Base-by-base conservation (phyloP, 2,797 vertebrate species). In the Gorsachius magnificus region DNA sequence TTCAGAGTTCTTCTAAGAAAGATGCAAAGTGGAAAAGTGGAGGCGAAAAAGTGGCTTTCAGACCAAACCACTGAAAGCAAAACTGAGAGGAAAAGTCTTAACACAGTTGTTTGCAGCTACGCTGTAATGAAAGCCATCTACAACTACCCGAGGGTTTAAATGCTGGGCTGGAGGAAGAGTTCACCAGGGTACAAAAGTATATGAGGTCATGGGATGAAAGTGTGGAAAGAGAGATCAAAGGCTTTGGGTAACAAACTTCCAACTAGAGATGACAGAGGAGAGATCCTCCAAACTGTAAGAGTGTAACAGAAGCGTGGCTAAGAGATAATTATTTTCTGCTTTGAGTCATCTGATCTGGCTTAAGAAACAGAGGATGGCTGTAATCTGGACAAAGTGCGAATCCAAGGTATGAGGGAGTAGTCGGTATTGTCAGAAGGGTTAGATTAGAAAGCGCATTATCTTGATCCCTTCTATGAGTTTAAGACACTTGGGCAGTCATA, bases 271-370 rank as follows among this genome's bases (percentile, higher is more conserved):
- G 79, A n/a, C 60, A 54, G 71, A 68, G 72, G 69, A 83, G 58
- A 88, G 45, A n/a, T 33, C 65, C 68, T 71, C 78, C 50, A 24
- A 20, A 6, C 38, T 46, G 29, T 25, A 6, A 26, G 48, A 83
- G 50, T 83, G 69, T 31, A 65, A 69, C 57, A 90, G 88, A 33
- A 94, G 82, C 11, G 5, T 91, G 78, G 31, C 45, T 48, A 11
- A 26, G 63, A 58, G 72, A 11, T 41, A 82, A 41, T 85, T 77
- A 24, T 84, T 87, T 89, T 79, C 70, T 68, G 48, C 61, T 75
- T 57, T 36, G 46, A 94, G 66, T 89, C 87, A 79, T 87, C 82
- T 89, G 91, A 79, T 83, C 29, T 76, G 84, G 31, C 35, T 94
- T 89, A 87, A 77, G 89, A 45, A 79, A 6, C 43, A 53, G 75